Evolutionary conservation across 2,113 vertebrate species (phyloP).

Genomic region (Bubo bubo): DNA sequence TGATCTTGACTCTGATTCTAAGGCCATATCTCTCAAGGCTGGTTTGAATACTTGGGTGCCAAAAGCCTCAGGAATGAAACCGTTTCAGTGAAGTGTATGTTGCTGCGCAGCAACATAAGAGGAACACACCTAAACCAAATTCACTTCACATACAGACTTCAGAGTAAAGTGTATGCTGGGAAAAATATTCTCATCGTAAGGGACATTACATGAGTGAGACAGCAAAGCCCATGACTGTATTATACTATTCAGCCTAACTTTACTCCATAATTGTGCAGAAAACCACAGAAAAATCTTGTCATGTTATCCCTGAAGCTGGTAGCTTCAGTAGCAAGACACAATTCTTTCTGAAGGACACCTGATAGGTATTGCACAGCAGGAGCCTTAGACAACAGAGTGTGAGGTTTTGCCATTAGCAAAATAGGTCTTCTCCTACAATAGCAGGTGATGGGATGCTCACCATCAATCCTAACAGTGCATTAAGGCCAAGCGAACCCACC

Average conservation of each 20-base stretch:
- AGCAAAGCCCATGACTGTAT: neutral
- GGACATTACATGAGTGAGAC: neutral
- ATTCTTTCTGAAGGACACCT: neutral
- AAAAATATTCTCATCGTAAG: neutral
- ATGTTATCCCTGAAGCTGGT: neutral
- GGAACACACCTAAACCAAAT: neutral
- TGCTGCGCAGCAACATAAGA: neutral
- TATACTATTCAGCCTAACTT: neutral
- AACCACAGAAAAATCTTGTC: neutral
- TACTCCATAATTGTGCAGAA: neutral
- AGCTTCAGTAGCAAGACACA: neutral
- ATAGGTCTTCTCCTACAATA: neutral
- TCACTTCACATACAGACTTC: neutral
- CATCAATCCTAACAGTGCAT: fast-evolving
- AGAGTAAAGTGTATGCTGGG: neutral
- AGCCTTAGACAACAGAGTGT: neutral
- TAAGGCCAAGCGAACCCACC: neutral
- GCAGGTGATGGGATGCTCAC: neutral
- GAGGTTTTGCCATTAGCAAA: neutral
- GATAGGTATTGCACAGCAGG: neutral
- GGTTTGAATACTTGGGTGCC: neutral
- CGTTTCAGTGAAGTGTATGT: neutral
- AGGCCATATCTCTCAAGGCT: neutral
- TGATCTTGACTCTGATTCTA: neutral
- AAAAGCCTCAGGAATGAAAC: neutral